A percentile compares a stretch with the other conserved stretches of the same genome.
These are phyloP conservation scores for Xiphophorus couchianus DNA, from an alignment of 2,113 vertebrate species.

Conservation along the genomic window DNA sequence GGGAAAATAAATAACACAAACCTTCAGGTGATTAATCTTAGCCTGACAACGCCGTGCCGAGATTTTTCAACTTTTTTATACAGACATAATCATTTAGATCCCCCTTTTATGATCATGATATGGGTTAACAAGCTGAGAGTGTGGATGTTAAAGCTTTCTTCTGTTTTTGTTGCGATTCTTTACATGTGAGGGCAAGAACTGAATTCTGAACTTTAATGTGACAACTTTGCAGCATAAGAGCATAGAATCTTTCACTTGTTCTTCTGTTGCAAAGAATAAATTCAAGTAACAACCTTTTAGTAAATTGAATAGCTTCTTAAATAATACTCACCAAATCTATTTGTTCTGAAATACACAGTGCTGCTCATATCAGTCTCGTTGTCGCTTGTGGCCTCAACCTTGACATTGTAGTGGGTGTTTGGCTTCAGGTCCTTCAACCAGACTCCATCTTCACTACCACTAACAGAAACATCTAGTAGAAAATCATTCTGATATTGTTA, in stretches of 20 bases:
- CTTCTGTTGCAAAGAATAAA: too few relatives aligned
- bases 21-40: neutral
- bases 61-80: neutral
- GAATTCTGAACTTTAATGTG: neutral
- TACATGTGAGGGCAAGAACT: neutral
- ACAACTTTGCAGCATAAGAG: too few relatives aligned
- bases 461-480: constrained; percentile 79
- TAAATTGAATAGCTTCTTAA: neutral
- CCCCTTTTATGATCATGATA: neutral
- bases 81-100: neutral
- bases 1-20: neutral
- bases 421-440: constrained; percentile 75
- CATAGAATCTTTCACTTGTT: too few relatives aligned
- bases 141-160: neutral
- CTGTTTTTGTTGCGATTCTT: neutral
- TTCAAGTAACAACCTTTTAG: too few relatives aligned
- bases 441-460: constrained; percentile 49
- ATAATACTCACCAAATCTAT: constrained; percentile 77
- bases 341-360: constrained; percentile 78
- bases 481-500: constrained; percentile 26
- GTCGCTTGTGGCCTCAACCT: constrained; percentile 76
- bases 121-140: neutral
- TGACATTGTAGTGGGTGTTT: constrained; percentile 77
- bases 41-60: neutral
- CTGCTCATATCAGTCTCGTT: constrained; percentile 73